Percentiles rank a stretch among this genome's conserved stretches.
These are phyloP conservation scores for Lydus trimaculatus DNA, from an alignment of 2,888 invertebrate genomes.

Conservation along the genomic window DNA sequence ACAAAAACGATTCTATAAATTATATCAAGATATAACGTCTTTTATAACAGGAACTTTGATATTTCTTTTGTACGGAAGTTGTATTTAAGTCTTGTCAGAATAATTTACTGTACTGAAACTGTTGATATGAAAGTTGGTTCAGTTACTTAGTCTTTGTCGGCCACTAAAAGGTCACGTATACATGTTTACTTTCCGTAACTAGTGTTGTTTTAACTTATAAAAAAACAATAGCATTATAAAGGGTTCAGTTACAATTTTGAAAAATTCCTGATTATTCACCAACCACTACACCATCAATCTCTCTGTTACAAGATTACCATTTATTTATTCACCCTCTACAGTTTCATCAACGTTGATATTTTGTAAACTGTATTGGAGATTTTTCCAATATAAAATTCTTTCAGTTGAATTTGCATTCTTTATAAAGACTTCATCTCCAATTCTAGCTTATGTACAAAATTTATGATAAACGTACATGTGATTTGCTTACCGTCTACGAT, in stretches of 20 bases:
- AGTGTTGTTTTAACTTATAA: no score
- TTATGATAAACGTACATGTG: not conserved
- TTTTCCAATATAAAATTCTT: not conserved
- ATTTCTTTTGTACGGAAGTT: not conserved
- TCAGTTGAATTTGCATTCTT: not conserved
- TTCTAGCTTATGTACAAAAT: not conserved
- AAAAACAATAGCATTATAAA: no score
- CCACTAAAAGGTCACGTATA: not conserved
- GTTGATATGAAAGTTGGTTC: not conserved
- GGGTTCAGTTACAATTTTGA: no score
- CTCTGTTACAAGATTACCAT: not conserved
- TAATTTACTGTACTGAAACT: not conserved
- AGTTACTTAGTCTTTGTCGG: not conserved
- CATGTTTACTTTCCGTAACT: not conserved
- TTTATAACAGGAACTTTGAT: not conserved
- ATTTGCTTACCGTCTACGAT: not conserved
- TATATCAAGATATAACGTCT: no score
- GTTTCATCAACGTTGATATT: conserved; percentile 5
- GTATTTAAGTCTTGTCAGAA: not conserved
- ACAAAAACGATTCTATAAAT: no score
- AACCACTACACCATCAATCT: not conserved
- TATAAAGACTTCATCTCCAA: not conserved
- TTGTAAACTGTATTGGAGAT: not conserved
- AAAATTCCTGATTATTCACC: not conserved
- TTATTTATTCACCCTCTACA: conserved; percentile 4